Evolutionary conservation across 2,113 vertebrate genomes (phyloP).

Genomic region (Crotalus horridus): DNA sequence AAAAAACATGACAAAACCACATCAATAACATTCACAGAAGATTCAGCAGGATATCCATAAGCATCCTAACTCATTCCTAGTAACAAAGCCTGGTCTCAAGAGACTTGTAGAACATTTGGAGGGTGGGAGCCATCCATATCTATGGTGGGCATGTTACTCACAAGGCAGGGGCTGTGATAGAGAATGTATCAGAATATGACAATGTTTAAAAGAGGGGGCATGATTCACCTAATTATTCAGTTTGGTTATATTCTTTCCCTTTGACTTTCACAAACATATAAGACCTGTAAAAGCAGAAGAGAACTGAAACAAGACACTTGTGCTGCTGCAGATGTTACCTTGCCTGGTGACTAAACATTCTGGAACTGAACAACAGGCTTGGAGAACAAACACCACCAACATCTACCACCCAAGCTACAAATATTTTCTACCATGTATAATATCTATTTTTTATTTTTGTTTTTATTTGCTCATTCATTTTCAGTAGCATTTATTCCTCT

Average conservation of each 20-base stretch:
- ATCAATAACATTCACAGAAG: neutral
- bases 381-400: too few species aligned
- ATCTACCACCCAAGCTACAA: too few species aligned
- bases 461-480: neutral
- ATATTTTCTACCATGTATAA: neutral
- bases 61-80: neutral
- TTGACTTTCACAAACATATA: neutral
- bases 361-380: too few species aligned
- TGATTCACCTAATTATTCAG: neutral
- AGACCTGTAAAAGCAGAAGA: neutral
- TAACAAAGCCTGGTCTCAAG: neutral
- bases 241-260: neutral
- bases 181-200: neutral
- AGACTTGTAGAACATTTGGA: neutral
- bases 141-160: neutral
- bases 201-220: neutral
- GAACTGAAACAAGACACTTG: too few species aligned
- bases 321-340: too few species aligned
- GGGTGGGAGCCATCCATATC: neutral
- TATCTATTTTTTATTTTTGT: neutral
- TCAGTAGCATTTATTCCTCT: neutral
- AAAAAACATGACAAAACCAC: neutral
- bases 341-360: too few species aligned
- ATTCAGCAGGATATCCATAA: neutral
- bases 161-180: neutral